A percentile compares a stretch with the other conserved stretches of the same genome.
These are phyloP conservation scores for Epinotia ramella DNA, from an alignment of 2,888 invertebrate species.

Conservation along the genomic window DNA sequence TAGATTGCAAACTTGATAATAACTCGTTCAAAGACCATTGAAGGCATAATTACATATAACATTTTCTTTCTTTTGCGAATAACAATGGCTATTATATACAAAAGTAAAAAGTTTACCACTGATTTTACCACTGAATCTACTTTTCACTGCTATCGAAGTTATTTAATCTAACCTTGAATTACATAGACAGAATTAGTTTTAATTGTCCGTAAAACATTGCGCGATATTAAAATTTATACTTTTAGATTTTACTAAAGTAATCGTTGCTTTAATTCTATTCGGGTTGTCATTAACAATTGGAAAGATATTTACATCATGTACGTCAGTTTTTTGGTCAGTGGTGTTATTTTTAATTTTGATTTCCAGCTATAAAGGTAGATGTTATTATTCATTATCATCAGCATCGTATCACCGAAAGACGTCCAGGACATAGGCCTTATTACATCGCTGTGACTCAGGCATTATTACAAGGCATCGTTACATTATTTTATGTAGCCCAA, in stretches of 20 bases:
- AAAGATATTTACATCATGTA: too few species aligned
- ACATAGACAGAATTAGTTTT: slow-evolving; percentile 16
- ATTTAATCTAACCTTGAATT: slow-evolving; percentile 32
- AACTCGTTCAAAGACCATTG: slow-evolving; percentile 17
- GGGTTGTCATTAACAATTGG: neutral
- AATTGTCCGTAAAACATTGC: slow-evolving; percentile 12
- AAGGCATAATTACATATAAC: neutral
- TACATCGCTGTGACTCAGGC: too few species aligned
- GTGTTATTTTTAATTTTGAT: too few species aligned
- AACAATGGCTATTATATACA: slow-evolving; percentile 37
- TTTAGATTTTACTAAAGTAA: slow-evolving; percentile 16
- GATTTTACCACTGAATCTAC: slow-evolving; percentile 14
- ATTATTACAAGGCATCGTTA: too few species aligned
- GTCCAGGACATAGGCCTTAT: too few species aligned
- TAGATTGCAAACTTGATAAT: slow-evolving; percentile 3
- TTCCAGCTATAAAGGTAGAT: too few species aligned
- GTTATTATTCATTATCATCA: too few species aligned
- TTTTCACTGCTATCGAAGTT: slow-evolving; percentile 37
- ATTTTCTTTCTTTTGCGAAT: slow-evolving; percentile 20
- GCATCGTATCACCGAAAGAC: too few species aligned
- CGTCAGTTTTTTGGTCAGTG: too few species aligned
- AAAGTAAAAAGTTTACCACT: slow-evolving; percentile 39
- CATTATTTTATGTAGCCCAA: too few species aligned
- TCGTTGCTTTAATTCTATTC: neutral
- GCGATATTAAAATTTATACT: slow-evolving; percentile 18